Evolutionary conservation across 2,888 invertebrate genomes (phyloP).

Genomic region (Machimus rusticus): DNA sequence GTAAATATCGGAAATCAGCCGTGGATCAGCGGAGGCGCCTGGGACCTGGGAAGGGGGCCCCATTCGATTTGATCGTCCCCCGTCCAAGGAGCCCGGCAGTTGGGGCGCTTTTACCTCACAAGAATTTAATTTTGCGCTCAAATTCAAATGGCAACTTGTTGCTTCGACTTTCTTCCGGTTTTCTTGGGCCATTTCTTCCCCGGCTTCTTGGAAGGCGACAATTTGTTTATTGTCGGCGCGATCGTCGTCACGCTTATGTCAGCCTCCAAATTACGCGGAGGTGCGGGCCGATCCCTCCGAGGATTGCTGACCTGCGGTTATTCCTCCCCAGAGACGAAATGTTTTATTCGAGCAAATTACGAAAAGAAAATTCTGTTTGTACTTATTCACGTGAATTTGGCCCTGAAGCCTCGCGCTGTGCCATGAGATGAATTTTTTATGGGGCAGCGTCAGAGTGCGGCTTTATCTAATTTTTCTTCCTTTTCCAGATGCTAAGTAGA

Average conservation of each 20-base stretch:
- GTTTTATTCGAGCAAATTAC: background rate
- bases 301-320: background rate
- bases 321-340: background rate
- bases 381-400: background rate
- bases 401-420: background rate
- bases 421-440: background rate
- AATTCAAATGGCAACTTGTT: slow-evolving; percentile 1
- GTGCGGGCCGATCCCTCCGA: background rate
- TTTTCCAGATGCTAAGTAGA: background rate
- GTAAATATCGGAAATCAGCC: slow-evolving; percentile 10
- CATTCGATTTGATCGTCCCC: background rate
- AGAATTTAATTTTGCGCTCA: slow-evolving; percentile 2
- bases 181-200: background rate
- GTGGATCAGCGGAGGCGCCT: background rate
- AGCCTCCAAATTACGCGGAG: background rate
- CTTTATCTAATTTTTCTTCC: background rate
- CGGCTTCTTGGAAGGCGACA: background rate
- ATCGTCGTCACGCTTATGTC: background rate
- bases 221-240: background rate
- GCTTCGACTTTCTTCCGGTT: background rate
- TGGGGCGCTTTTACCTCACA: background rate
- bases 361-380: background rate
- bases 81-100: too few species aligned
- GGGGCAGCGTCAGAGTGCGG: background rate
- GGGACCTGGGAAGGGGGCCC: background rate